Evolutionary conservation across 1,140 invertebrate genomes (phyloP).

Genomic region (Zaprionus ornatus): DNA sequence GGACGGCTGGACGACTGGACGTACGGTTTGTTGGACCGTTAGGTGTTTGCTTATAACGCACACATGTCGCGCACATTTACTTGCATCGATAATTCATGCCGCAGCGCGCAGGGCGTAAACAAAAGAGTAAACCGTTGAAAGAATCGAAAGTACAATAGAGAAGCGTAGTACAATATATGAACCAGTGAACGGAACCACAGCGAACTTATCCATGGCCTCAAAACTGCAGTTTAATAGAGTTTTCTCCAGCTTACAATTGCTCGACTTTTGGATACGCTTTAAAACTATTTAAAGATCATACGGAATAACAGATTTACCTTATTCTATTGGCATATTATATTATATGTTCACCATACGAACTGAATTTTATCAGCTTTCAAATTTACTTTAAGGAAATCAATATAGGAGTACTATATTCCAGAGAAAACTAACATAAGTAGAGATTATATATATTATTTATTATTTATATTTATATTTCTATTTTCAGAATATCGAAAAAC

Average conservation of each 20-base stretch:
- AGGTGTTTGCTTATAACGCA: slow-evolving; percentile 44
- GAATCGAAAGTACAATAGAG: background rate
- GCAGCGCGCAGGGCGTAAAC: slow-evolving; percentile 15
- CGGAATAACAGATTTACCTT: no score
- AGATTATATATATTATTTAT: no score
- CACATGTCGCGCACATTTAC: slow-evolving; percentile 33
- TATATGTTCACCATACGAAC: no score
- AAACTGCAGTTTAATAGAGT: slow-evolving; percentile 22
- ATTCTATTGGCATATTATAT: no score
- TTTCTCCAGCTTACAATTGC: background rate
- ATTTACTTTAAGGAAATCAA: no score
- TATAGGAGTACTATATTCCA: no score
- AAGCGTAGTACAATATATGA: background rate
- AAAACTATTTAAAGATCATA: no score
- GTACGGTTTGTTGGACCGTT: background rate
- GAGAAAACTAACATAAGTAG: no score
- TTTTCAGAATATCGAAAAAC: no score
- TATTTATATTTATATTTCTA: no score
- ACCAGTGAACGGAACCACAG: background rate
- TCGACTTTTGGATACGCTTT: background rate
- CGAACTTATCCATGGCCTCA: slow-evolving; percentile 14
- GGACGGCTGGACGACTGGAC: no score
- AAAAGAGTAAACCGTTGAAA: background rate
- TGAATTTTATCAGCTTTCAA: no score
- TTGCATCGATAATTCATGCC: slow-evolving; percentile 68